Percentiles rank a stretch among this genome's conserved stretches.
These are phyloP conservation scores for Ammodytes dubius DNA, from an alignment of 2,113 vertebrate genomes.

Conservation along the genomic window DNA sequence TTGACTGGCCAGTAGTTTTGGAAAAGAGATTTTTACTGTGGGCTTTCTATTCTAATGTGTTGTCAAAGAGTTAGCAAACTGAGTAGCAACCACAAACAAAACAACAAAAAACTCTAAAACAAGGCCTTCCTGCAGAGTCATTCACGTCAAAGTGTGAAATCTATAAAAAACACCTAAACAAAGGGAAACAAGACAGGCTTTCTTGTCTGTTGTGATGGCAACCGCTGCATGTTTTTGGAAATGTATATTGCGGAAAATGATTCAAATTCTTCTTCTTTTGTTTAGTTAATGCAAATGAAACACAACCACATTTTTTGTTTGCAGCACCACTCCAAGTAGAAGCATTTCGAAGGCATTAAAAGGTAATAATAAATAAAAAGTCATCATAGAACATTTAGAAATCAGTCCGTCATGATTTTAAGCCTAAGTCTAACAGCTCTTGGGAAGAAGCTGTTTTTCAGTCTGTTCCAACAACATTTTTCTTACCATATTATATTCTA, in stretches of 20 bases:
- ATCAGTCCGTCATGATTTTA: background rate
- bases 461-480: no score
- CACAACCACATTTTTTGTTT: no score
- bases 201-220: background rate
- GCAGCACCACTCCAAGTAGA: no score
- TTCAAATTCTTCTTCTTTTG: no score
- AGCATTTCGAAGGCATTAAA: no score
- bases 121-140: background rate
- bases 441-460: no score
- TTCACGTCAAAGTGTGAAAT: slow-evolving; percentile 23
- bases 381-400: no score
- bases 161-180: slow-evolving; percentile 16
- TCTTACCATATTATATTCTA: no score
- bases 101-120: background rate
- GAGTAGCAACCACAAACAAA: background rate
- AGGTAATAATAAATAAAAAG: no score
- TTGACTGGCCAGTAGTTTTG: no score
- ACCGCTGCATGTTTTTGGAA: background rate
- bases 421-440: background rate
- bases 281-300: no score
- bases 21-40: background rate
- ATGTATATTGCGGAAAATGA: no score
- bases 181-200: background rate
- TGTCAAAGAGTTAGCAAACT: background rate
- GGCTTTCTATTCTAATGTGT: background rate